Base-by-base conservation (phyloP, 2,888 invertebrate genomes). In the Dryomyza anilis region DNA sequence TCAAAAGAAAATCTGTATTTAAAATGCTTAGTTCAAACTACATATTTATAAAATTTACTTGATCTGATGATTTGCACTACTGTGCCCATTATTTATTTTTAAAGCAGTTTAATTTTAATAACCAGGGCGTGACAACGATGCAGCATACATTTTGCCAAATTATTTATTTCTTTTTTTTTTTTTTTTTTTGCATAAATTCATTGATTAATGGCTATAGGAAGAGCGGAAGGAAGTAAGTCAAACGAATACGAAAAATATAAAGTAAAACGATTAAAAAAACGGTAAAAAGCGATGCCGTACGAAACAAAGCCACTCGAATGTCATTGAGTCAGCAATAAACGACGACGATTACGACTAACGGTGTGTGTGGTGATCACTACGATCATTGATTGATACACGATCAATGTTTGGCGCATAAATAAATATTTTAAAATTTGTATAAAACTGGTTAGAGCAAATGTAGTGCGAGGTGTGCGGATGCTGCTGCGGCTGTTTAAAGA, bases 141-240 rank as follows among this genome's bases (percentile, higher is more conserved):
- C 16, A 14, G 3, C 12, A 2, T 1, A 21, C 14, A 12, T 50
- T 25, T 25, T 50, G 21, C 25, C 50, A 7, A 21, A n/a, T 14
- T 8, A 50, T 23, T 50, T 21, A 14, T 6, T 7, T 14, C 2
- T 23, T n/a, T 23, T 19, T 23, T 14, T 14, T 25, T 25, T 14
- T 3, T 25, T 12, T 16, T 6, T 25, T 14, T 29, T 52, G 14
- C n/a, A n/a, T 25, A 10, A 25, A 25, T 12, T 14, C 16, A 25
- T 52, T 52, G 50, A 52, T 52, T 29, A 52, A 52, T 52, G 14
- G 50, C 50, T 52, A 25, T 8, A 27, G 50, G 50, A 52, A 52
- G 50, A 50, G 27, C n/a, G 5, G 23, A 10, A 50, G 50, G 23
- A 29, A 52, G 50, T 46, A 16, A 46, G 46, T 27, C 12, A n/a